These are phyloP conservation scores for Pipistrellus pygmaeus DNA, from an alignment of 2,797 vertebrate species.

Conservation along the genomic window DNA sequence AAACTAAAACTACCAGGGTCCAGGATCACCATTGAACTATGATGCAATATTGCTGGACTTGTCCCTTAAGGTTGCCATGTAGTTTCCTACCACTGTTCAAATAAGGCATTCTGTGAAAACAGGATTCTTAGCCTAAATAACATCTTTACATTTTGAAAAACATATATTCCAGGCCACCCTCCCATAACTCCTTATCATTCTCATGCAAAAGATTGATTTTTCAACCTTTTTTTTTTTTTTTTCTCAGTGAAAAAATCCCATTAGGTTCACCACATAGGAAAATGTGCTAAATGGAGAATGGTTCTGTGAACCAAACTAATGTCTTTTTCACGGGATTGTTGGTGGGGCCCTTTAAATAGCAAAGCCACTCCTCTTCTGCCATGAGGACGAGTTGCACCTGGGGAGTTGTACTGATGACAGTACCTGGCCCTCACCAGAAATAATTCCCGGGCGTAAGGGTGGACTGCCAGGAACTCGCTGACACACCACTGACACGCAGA, in stretches of 20 bases:
- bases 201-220: slow-evolving; percentile 40
- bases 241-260: slow-evolving; percentile 26
- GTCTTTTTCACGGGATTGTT: background rate
- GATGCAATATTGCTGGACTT: background rate
- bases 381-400: background rate
- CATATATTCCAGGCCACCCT: slow-evolving; percentile 56
- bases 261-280: background rate
- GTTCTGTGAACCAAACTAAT: background rate
- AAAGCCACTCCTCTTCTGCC: slow-evolving; percentile 13
- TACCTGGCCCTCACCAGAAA: slow-evolving; percentile 56
- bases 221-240: slow-evolving; percentile 30
- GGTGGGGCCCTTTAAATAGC: slow-evolving; percentile 51
- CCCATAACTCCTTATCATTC: background rate
- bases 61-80: background rate
- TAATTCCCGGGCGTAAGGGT: background rate
- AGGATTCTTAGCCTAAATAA: slow-evolving; percentile 49
- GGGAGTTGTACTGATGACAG: slow-evolving; percentile 41
- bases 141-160: slow-evolving; percentile 60
- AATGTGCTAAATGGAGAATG: slow-evolving; percentile 11
- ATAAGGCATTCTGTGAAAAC: slow-evolving; percentile 7
- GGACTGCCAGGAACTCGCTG: slow-evolving; percentile 74
- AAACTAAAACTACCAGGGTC: slow-evolving; percentile 37
- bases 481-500: slow-evolving; percentile 74
- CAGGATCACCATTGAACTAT: background rate
- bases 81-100: slow-evolving; percentile 67